phyloP scores from a whole-genome alignment of 2,113 vertebrate genomes.

The Mormyrus iriodes region DNA sequence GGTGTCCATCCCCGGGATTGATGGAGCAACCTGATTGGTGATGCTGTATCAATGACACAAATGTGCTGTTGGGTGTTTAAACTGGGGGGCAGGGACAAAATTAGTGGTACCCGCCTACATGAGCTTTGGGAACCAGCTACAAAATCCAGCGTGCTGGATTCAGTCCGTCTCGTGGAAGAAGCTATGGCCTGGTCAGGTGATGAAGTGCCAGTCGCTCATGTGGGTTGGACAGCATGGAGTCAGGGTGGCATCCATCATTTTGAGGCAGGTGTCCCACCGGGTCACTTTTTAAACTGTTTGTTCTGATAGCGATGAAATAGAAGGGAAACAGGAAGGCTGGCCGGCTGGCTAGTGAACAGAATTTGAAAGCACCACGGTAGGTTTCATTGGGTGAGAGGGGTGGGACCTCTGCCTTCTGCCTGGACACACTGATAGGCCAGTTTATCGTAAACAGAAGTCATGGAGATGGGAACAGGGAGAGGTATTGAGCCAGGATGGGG shows the following conservation, averaged over 20 bases:
- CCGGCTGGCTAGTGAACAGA: background rate
- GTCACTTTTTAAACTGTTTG: background rate
- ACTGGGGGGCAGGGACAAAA: background rate
- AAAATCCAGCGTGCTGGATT: background rate
- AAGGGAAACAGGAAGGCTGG: background rate
- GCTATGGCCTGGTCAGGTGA: background rate
- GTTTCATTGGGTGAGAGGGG: background rate
- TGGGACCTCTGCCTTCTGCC: background rate
- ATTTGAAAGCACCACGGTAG: no score
- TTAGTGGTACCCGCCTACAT: background rate
- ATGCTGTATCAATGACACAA: background rate
- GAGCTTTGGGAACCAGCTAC: background rate
- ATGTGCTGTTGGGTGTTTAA: background rate
- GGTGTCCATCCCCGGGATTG: background rate
- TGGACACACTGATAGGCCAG: background rate
- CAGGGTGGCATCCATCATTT: background rate
- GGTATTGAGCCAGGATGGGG: background rate
- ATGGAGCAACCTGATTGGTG: background rate
- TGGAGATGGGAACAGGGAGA: background rate
- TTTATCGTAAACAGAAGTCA: background rate
- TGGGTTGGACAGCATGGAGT: background rate
- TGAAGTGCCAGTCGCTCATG: background rate
- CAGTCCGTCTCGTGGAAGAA: background rate
- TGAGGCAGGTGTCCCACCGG: background rate
- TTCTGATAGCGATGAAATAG: background rate